Base-by-base conservation (phyloP, 1,140 invertebrate genomes). In the Stratiolaelaps scimitus region DNA sequence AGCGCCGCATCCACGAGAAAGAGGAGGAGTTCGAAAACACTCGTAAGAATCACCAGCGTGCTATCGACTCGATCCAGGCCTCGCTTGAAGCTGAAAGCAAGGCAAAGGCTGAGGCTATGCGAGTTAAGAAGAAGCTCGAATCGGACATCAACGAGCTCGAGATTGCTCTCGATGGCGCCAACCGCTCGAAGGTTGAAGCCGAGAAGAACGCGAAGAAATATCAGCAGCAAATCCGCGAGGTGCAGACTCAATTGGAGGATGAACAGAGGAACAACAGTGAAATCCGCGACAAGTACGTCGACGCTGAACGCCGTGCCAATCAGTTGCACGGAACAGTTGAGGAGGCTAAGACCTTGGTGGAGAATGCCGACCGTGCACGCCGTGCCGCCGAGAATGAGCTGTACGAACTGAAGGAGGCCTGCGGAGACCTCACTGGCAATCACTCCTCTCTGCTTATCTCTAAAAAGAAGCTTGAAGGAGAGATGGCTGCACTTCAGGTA, bases 381-480 rank as follows among this genome's bases (percentile, higher is more conserved):
- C 88, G 95, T 76, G 88, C 91, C 76, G 89, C 93, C 69, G 95
- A 98, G 80, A 87, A 88, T 76, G 94, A 98, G 78, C 82, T 97
- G 69, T 84, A 88, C 71, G 94, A 98, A 78, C 87, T 93, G 72
- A 90, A 95, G 76, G 93, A 97, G 79, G 88, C 94, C 74, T 83
- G 97, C 72, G 94, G 94, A 76, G 95, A 99, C 78, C 81, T 97
- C 47, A 84, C 86, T 70, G 88, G 90, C 68, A 86, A 92, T 77
- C 91, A 88, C 74, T 86, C 88, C 68, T 92, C 89, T 72, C 83
- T 95, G 71, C 85, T 86, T 48, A 85, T 89, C 70, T 88, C 90
- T 78, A 98, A 98, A 86, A 90, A 92, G 82, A 98, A 98, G 83
- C 82, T 98, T 72, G 95, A 98, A 77, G 85, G 87, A 70, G 95